Evolutionary conservation across 2,888 invertebrate genomes (phyloP).

Genomic region (Rhogogaster chlorosoma): DNA sequence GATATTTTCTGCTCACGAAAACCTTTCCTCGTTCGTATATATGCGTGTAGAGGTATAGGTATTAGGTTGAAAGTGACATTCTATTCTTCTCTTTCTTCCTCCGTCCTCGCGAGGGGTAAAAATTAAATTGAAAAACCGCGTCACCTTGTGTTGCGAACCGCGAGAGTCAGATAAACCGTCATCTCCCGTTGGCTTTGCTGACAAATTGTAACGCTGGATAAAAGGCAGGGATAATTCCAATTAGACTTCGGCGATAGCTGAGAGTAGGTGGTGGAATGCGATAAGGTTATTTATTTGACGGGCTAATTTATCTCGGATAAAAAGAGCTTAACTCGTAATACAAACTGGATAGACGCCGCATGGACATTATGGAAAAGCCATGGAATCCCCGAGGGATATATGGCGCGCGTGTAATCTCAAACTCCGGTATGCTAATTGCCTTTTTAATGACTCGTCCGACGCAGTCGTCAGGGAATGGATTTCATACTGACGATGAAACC

Average conservation of each 20-base stretch:
- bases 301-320: constrained; percentile 70
- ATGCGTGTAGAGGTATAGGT: not conserved
- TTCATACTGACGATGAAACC: not conserved
- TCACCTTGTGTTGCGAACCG: constrained; percentile 15
- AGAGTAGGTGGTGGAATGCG: constrained; percentile 57
- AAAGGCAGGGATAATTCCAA: constrained; percentile 45
- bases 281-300: constrained; percentile 69
- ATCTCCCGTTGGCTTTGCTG: not conserved
- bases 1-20: not conserved
- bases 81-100: not conserved
- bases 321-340: constrained; percentile 58
- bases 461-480: not conserved
- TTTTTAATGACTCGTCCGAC: constrained; percentile 20
- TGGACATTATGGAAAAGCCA: constrained; percentile 54
- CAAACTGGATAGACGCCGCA: constrained; percentile 25
- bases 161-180: constrained; percentile 36
- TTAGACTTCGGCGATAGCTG: constrained; percentile 43
- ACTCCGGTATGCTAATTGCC: constrained; percentile 32
- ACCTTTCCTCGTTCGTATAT: not conserved
- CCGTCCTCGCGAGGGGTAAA: not conserved
- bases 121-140: constrained; percentile 28
- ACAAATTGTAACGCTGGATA: constrained; percentile 45
- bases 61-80: not conserved
- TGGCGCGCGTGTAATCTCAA: constrained; percentile 49
- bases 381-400: constrained; percentile 57